phyloP scores from a whole-genome alignment of 2,888 invertebrate genomes.

The Ornithoptera alexandrae region DNA sequence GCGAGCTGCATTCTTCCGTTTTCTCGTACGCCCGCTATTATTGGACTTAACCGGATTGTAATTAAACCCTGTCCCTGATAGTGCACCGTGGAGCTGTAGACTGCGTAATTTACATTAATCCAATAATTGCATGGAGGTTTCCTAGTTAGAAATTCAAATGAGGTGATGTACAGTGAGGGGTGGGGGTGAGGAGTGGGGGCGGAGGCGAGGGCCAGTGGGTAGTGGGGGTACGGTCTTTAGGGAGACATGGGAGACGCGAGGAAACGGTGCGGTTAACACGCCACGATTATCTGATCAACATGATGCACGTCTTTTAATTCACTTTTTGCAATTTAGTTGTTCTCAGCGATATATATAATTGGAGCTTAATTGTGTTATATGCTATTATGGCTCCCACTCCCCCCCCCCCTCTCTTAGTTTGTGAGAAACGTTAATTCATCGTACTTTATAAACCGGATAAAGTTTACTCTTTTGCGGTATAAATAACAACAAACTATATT shows the following conservation, averaged over 20 bases:
- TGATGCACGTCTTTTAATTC: conserved; percentile 30
- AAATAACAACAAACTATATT: too few relatives aligned
- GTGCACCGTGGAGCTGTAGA: conserved; percentile 82
- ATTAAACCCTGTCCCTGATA: conserved; percentile 79
- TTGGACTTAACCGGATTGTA: conserved; percentile 77
- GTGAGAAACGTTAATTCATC: too few relatives aligned
- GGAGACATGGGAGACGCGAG: conserved; percentile 60
- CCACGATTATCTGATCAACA: conserved; percentile 52
- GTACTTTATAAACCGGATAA: too few relatives aligned
- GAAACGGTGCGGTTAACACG: conserved; percentile 56
- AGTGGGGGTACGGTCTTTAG: conserved; percentile 55
- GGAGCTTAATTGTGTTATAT: conserved; percentile 15
- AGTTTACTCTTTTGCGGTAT: too few relatives aligned
- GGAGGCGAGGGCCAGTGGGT: conserved; percentile 41
- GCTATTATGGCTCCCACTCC: too few relatives aligned
- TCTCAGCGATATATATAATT: conserved; percentile 10
- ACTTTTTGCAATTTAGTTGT: conserved; percentile 21
- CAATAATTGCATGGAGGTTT: conserved; percentile 96
- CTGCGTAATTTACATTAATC: conserved; percentile 95
- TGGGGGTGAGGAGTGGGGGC: conserved; percentile 50
- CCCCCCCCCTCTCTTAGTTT: too few relatives aligned
- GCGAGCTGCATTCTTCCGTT: conserved; percentile 21
- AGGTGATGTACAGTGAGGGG: conserved; percentile 84
- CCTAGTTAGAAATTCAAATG: conserved; percentile 96
- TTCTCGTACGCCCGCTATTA: conserved; percentile 50